phyloP scores from a whole-genome alignment of 2,888 invertebrate genomes.

The Macrophya alboannulata region DNA sequence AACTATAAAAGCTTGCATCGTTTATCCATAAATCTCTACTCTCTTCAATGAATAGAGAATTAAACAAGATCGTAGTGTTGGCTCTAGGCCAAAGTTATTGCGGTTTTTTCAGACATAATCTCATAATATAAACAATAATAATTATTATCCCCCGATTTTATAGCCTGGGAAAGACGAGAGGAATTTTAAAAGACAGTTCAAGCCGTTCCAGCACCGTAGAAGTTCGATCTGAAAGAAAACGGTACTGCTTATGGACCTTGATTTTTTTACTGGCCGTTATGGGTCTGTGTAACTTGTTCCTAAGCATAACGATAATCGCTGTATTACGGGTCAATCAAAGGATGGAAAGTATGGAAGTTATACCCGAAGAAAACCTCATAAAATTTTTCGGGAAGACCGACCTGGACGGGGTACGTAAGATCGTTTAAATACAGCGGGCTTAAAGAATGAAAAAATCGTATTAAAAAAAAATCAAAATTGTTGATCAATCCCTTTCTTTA shows the following conservation, averaged over 20 bases:
- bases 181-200: conserved; percentile 46
- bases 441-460: conserved; percentile 65
- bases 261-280: conserved; percentile 87
- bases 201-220: conserved; percentile 42
- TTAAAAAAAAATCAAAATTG: conserved; percentile 1
- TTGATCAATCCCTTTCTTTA: background rate
- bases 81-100: background rate
- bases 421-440: conserved; percentile 87
- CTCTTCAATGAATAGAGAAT: background rate
- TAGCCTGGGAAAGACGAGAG: conserved; percentile 49
- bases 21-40: background rate
- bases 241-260: conserved; percentile 87
- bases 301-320: conserved; percentile 91
- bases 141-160: background rate
- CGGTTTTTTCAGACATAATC: background rate
- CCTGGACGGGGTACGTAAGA: conserved; percentile 85
- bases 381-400: conserved; percentile 91
- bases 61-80: background rate
- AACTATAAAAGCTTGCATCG: background rate
- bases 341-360: conserved; percentile 92
- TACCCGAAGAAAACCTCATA: conserved; percentile 87
- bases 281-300: conserved; percentile 87
- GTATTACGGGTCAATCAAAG: conserved; percentile 91
- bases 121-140: background rate
- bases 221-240: conserved; percentile 68